Base-by-base conservation (phyloP, 2,113 vertebrate species). In the Erythrocercus mccallii region DNA sequence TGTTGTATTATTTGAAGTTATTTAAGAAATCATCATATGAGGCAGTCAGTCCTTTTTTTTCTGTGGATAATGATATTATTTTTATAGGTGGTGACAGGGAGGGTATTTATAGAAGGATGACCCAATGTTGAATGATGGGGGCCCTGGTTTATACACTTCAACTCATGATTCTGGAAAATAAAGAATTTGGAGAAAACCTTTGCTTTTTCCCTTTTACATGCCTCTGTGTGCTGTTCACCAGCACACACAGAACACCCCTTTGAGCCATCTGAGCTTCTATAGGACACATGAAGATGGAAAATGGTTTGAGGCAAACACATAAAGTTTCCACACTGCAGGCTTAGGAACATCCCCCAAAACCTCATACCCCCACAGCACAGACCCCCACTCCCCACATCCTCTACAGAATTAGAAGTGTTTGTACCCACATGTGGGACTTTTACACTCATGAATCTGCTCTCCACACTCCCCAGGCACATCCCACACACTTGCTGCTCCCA, bases 91-190 rank as follows among this genome's bases (percentile, higher is more conserved):
- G 8, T 19, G 37, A 37, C 38, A 79, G 20, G 25, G 35, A 84
- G 33, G 58, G 11, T 66, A 25, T 81, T 93, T 81, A 69, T 48
- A 40, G 21, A 38, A 76, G 8, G 21, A 38, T 66, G 57, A 61
- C 40, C 37, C 40, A 21, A 0, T 2, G 1, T 3, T 61, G 21
- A 21, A 23, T 38, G 57, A 40, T 0, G 5, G 4, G 17, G 37
- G 13, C 28, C 31, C 40, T 68, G 61, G 7, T 54, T 88, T 66
- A 42, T 13, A 10, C 1, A 1, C 1, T 4, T 78, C 44, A 70
- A 71, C 21, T 57, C 7, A 11, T 30, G 10, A 44, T 86, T 73
- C 37, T 90, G 56, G 15, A 88, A 16, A 95, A 96, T 96, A 96
- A 96, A 96, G 48, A 31, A 42, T 78, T 83, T 71, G 45, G 12